Evolutionary conservation across 2,797 vertebrate species (phyloP).

Genomic region (Heterohyrax brucei): DNA sequence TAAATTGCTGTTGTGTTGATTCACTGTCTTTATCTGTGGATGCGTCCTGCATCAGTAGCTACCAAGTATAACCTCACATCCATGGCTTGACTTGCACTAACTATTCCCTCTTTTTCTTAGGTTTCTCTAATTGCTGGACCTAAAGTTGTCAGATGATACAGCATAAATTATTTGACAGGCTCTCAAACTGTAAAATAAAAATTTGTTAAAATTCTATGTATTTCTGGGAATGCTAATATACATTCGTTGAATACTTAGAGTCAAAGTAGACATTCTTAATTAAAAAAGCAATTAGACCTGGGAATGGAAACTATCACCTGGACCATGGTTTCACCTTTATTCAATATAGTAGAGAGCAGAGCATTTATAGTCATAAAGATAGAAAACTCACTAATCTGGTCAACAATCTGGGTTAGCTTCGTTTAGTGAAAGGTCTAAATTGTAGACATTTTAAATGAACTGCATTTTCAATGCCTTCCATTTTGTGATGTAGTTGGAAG

Average conservation of each 20-base stretch:
- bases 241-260: conserved; percentile 47
- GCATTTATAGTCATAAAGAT: conserved; percentile 44
- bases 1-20: conserved; percentile 30
- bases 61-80: background rate
- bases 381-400: conserved; percentile 62
- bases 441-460: conserved; percentile 57
- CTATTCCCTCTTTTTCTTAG: conserved; percentile 1
- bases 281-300: conserved; percentile 67
- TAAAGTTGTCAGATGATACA: background rate
- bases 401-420: conserved; percentile 63
- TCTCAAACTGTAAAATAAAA: conserved; percentile 59
- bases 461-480: conserved; percentile 68
- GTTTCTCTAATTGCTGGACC: conserved; percentile 49
- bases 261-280: conserved; percentile 68
- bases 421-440: conserved; percentile 65
- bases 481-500: conserved; percentile 70
- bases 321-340: conserved; percentile 52
- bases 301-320: conserved; percentile 62
- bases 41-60: background rate
- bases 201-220: background rate
- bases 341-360: conserved; percentile 38
- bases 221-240: conserved; percentile 28
- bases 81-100: background rate
- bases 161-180: background rate
- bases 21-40: background rate